Evolutionary conservation across 2,797 vertebrate genomes (phyloP).

Genomic region (Rhabdophis nuchalis): DNA sequence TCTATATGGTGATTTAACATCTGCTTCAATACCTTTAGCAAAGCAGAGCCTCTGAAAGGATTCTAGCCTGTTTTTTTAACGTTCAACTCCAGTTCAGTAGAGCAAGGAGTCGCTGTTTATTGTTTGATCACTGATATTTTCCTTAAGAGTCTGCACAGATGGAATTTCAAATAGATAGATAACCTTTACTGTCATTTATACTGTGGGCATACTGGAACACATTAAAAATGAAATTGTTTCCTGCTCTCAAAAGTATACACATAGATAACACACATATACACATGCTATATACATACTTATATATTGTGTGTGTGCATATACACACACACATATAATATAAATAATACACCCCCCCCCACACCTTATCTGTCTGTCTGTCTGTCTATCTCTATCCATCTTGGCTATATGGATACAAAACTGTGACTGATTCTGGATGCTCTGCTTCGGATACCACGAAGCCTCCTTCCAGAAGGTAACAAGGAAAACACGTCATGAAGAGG

Average conservation of each 20-base stretch:
- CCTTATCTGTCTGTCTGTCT: too few relatives aligned
- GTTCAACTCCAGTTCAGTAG: background rate
- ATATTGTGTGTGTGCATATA: too few relatives aligned
- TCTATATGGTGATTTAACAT: background rate
- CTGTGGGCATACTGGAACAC: background rate
- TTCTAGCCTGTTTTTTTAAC: background rate
- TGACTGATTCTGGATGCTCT: too few relatives aligned
- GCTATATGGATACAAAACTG: too few relatives aligned
- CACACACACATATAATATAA: too few relatives aligned
- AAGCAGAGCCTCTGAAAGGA: background rate
- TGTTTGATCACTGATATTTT: background rate
- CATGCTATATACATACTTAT: too few relatives aligned
- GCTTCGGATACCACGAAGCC: too few relatives aligned
- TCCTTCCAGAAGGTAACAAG: too few relatives aligned
- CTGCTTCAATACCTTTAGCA: background rate
- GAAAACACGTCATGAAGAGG: too few relatives aligned
- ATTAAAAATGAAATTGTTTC: background rate
- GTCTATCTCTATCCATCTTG: too few relatives aligned
- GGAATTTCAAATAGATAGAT: background rate
- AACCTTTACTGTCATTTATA: background rate
- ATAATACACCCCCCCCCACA: too few relatives aligned
- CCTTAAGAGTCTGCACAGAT: background rate
- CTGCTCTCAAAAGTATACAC: background rate
- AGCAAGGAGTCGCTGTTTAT: background rate
- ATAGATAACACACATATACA: too few relatives aligned